phyloP scores from a whole-genome alignment of 2,113 vertebrate genomes.

The Bettongia penicillata region DNA sequence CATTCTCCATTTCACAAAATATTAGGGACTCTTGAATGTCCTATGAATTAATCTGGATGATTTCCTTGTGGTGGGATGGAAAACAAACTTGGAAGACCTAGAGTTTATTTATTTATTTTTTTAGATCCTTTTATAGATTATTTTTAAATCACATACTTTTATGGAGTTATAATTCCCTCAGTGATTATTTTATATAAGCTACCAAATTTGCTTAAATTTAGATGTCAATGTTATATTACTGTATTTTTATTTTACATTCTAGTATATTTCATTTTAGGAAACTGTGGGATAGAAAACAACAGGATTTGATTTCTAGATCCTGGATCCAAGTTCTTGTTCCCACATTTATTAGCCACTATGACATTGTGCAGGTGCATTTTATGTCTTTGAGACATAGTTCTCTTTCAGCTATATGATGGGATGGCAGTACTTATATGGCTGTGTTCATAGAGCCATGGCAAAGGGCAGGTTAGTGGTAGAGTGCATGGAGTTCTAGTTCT shows the following conservation, averaged over 20 bases:
- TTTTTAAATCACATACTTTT: not conserved
- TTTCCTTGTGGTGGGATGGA: not conserved
- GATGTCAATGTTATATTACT: not conserved
- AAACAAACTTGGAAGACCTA: not conserved
- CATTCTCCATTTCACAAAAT: not conserved
- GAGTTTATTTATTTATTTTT: not conserved
- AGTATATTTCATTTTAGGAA: not conserved
- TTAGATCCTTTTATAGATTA: not conserved
- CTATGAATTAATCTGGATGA: slow-evolving; percentile 54
- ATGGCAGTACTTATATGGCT: not conserved
- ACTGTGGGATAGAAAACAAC: not conserved
- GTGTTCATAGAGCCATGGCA: not conserved
- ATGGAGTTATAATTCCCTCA: not conserved
- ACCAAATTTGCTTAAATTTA: not conserved
- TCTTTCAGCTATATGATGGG: not conserved
- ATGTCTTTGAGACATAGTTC: not conserved
- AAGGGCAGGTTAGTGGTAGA: not conserved
- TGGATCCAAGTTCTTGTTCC: not conserved
- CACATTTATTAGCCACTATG: not conserved
- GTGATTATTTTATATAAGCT: not conserved
- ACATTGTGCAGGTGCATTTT: not conserved
- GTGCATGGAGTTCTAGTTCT: not conserved
- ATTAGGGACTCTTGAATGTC: not conserved
- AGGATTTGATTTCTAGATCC: not conserved
- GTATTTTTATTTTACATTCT: not conserved